Base-by-base conservation (phyloP, 2,797 vertebrate genomes). In the Enteromius mattozi region DNA sequence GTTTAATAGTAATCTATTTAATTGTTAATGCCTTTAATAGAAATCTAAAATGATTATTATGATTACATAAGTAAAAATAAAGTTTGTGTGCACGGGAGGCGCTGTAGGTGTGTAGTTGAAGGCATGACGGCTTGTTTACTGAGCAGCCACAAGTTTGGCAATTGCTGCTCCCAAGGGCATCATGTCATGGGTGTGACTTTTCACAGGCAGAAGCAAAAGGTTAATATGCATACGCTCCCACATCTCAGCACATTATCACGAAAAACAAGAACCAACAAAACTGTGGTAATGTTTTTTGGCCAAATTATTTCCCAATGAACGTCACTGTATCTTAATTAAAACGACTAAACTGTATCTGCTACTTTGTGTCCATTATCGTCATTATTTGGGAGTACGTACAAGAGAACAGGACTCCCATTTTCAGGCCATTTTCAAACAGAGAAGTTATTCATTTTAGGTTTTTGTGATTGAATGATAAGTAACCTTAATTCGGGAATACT, bases 111-210 rank as follows among this genome's bases (percentile, higher is more conserved):
- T 77, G 30, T 33, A 54, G 24, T 24, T 66, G 33, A 42, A 56
- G 27, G 30, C 30, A 21, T 30, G 19, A 65, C 3, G 10, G 71
- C 13, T 47, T 77, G 51, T 70, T 47, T 83, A 66, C 75, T 2
- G 13, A 83, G 33, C 59, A 27, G 68, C 37, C 24, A 7, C 51
- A 71, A 21, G 35, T 71, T 86, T 83, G 65, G 9, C 47, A 59
- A 40, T 24, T 59, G 56, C 30, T 70, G 61, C 68, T 86, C 66
- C 49, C 68, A 80, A 47, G 42, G 42, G 71, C 61, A 51, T 76
- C 30, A 76, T 8, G 45, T 80, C 61, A 80, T 47, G 47, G 76
- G 80, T 85, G 80, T 17, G 81, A 86, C 40, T 70, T 89, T 61
- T 86, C 56, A 84, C 82, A 75, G 63, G 24, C 47, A 69, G 33